Base-by-base conservation (phyloP, 2,797 vertebrate species). In the Lophotriccus pileatus region DNA sequence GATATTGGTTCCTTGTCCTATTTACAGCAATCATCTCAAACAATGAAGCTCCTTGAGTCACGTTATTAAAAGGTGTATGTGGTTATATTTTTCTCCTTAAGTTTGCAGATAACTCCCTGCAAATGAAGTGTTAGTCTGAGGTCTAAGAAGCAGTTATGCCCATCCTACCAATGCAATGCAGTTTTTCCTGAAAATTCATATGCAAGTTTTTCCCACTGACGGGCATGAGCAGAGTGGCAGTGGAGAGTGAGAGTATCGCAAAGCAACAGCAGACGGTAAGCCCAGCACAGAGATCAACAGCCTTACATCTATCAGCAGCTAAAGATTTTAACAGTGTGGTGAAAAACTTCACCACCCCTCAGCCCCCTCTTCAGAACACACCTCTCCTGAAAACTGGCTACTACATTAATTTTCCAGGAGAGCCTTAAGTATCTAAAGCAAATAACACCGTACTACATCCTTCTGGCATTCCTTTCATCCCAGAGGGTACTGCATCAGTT, bases 21-120 rank as follows among this genome's bases (percentile, higher is more conserved):
- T 88, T 93, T 70, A 86, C 43, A 62, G 53, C 79, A 95, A 88
- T 87, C 43, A 93, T 17, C 63, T 91, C 81, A 49, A 81, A 92
- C 77, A 95, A 72, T 66, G 27, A 84, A 83, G 22, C 56, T 59
- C 46, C 84, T 74, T 37, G 25, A 89, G 58, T 67, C 62, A 92
- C 25, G 21, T 76, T 53, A 92, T 69, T 90, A 59, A 59, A 93
- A 94, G 25, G 56, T 82, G 24, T 28, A 28, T 12, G 36, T 34
- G 46, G 30, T 70, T 87, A 16, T 52, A 64, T 63, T 94, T 66
- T 79, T 53, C 76, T 83, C 30, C 47, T 58, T 53, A 68, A 53
- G 21, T 73, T 84, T 66, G n/a, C 63, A 59, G 34, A 76, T 15
- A 47, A 56, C 10, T 70, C n/a, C 14, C 63, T 78, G 69, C 34